Base-by-base conservation (phyloP, 2,888 invertebrate genomes). In the Hyposoter dolosus region DNA sequence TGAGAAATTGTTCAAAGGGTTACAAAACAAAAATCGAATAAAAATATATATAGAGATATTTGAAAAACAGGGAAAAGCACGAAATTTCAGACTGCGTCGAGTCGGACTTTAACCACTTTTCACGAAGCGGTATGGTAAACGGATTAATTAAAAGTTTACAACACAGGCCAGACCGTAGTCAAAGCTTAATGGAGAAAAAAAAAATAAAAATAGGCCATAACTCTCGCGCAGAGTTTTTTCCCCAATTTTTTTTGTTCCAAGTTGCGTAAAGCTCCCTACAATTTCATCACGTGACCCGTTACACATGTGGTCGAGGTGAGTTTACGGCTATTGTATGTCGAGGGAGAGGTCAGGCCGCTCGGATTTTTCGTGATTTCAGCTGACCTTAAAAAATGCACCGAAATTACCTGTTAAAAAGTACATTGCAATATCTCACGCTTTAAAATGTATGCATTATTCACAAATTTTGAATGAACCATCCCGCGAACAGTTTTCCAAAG, bases 121-220 rank as follows among this genome's bases (percentile, higher is more conserved):
- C 83, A 77, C 53, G 28, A 74, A 74, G 63, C 77, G 68, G 35
- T 56, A n/a, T 53, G 66, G 47, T 81, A 83, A 86, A 86, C 81
- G 83, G 81, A 86, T 81, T 83, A 83, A 86, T 86, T 83, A 81
- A 83, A 86, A 86, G 81, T 86, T 86, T 75, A 81, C 43, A 74
- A 78, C 32, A 35, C 74, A 72, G 66, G 35, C 28, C 60, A 75
- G 71, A 65, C 45, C 60, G 53, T 7, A 23, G 77, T 35, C 45
- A 40, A 53, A 68, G 68, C 53, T 28, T 69, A 80, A 69, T 60
- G 71, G 75, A 69, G 50, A 66, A 63, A 76, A 68, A 63, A 74
- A 79, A 66, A n/a, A n/a, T n/a, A 68, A 7, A 65, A 28, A 63
- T 53, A 60, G 47, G 19, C 69, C 77, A 56, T 19, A 71, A 82